Percentiles rank a stretch among this genome's conserved stretches.
Evolutionary conservation across 2,113 vertebrate genomes (phyloP).

Genomic region (Copsychus sechellarum): DNA sequence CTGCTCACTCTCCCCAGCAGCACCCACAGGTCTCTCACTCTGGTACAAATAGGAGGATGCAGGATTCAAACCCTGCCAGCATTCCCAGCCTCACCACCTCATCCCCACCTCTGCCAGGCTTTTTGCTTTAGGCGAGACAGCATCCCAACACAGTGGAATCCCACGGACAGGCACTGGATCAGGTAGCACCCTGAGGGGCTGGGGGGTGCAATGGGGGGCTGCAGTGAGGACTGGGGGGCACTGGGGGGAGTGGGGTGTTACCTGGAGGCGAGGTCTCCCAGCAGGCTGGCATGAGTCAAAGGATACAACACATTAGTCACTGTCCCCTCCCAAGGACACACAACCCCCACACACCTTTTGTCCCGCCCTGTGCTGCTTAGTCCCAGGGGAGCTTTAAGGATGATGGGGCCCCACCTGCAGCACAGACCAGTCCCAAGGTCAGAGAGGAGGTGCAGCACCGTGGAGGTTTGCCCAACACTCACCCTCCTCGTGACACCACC

Average conservation of each 20-base stretch:
- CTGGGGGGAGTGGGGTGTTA: constrained; percentile 60
- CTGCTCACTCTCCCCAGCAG: background rate
- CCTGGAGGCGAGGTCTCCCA: constrained; percentile 96
- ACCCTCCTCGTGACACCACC: constrained; percentile 95
- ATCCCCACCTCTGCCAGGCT: background rate
- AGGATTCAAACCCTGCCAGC: background rate
- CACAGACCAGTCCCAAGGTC: background rate
- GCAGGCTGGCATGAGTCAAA: constrained; percentile 73
- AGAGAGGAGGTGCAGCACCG: background rate
- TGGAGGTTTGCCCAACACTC: constrained; percentile 42
- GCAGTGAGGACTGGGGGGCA: accelerated
- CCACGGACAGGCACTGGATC: background rate
- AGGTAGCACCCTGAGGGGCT: background rate
- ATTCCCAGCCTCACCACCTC: background rate
- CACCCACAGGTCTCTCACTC: background rate
- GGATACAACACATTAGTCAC: constrained; percentile 64
- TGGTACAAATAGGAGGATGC: background rate
- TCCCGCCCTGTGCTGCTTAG: background rate
- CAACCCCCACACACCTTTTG: background rate
- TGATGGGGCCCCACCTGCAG: background rate
- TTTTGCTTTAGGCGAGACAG: background rate
- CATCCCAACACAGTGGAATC: background rate
- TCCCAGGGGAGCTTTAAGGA: background rate
- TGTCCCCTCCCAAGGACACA: background rate
- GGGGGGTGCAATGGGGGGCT: background rate